Conservation (phyloP, 2,113 vertebrate species). For the Oenanthe oenanthe region DNA sequence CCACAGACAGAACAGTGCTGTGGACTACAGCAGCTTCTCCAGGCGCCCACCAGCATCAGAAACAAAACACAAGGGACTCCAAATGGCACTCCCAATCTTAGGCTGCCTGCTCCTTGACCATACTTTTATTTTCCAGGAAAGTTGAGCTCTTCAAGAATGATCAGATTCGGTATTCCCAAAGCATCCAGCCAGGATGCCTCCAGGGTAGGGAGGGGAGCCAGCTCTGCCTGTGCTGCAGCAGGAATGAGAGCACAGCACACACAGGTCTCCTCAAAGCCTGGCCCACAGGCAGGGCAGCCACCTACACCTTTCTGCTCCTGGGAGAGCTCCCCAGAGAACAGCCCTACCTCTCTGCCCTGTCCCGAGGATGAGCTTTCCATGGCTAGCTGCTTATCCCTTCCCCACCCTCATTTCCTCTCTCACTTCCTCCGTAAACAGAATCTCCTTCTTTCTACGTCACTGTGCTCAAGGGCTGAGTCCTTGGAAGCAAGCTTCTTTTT, state of each 20-base stretch:
- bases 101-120: accelerated
- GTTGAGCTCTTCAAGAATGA: not conserved
- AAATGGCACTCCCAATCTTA: not conserved
- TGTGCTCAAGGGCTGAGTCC: not conserved
- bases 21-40: not conserved
- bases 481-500: not conserved
- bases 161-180: not conserved
- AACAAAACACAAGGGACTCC: not conserved
- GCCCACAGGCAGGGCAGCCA: not conserved
- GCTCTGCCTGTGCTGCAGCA: not conserved
- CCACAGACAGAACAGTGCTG: not conserved
- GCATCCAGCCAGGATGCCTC: not conserved
- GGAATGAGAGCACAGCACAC: not conserved
- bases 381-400: not conserved
- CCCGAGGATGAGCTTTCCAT: not conserved
- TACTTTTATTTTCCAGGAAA: not conserved
- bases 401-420: not conserved
- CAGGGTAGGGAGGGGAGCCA: not conserved
- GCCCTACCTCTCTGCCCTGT: not conserved
- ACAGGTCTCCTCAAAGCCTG: not conserved
- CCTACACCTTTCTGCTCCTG: not conserved
- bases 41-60: not conserved
- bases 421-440: not conserved
- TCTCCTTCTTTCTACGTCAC: slow-evolving; percentile 13
- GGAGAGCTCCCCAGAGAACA: not conserved